Base-by-base conservation (phyloP, 1,140 invertebrate genomes). In the Pogonomyrmex californicus region DNA sequence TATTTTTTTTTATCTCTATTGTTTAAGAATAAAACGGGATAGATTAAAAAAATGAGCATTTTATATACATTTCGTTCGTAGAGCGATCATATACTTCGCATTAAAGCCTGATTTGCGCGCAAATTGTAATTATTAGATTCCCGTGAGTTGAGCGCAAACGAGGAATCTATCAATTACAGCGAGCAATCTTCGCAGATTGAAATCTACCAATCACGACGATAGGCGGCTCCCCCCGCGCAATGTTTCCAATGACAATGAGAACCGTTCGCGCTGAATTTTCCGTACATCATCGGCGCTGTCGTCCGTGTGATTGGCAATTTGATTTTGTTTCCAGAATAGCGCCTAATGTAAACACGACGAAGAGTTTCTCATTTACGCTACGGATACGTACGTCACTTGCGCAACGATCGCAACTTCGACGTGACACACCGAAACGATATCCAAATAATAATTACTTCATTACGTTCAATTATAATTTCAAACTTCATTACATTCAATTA, bases 141-240 rank as follows among this genome's bases (percentile, higher is more conserved):
- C 38, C 38, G 12, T 66, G 30, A 75, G 68, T 85, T 36, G 66
- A 54, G 58, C 49, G 86, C 71, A 87, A 87, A 86, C 86, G 71
- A 86, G 83, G 66, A 86, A 87, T 87, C 73, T 79, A 71, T 65
- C 83, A 87, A 87, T 87, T 87, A 87, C 73, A 58, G 51, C 73
- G 36, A 71, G 68, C 70, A 87, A 86, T 85, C 86, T 86, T 87
- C 86, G 60, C 38, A 66, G 70, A 85, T 85, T 85, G 70, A 68
- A 86, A 85, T 87, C 68, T 76, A 87, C 86, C 79, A 58, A 76
- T 87, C 86, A 56, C 14, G 9, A 54, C 38, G 44, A 49, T 14
- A 41, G 65, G 30, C 47, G 23, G 33, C 10, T 23, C 17, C 68
- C 17, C 68, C 83, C 56, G 56, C 41, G 41, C 70, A 9, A 85